Evolutionary conservation across 2,888 invertebrate species (phyloP).

Genomic region (Eupithecia pulchellata): DNA sequence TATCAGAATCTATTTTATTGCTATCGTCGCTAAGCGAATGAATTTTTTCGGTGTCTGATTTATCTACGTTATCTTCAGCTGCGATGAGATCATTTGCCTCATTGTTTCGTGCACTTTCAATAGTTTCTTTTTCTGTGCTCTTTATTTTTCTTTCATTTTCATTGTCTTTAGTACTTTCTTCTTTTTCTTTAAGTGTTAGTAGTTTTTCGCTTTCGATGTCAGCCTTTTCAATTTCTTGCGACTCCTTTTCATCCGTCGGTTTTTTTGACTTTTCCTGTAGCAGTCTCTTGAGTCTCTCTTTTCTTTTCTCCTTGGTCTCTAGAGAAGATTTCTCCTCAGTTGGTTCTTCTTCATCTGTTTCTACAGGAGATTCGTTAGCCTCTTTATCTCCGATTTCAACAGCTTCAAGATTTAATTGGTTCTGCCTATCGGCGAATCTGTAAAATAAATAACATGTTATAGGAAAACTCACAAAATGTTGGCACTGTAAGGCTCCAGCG

Average conservation of each 20-base stretch:
- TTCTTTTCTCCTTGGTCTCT: constrained; percentile 68
- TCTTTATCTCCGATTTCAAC: constrained; percentile 78
- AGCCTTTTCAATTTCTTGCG: constrained; percentile 42
- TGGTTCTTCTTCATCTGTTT: constrained; percentile 72
- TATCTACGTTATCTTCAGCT: constrained; percentile 13
- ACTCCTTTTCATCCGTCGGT: constrained; percentile 43
- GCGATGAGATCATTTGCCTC: constrained; percentile 11
- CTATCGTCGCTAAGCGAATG: constrained; percentile 60
- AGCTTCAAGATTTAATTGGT: constrained; percentile 71
- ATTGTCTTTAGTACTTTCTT: constrained; percentile 20
- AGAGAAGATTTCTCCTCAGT: constrained; percentile 57
- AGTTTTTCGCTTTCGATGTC: not conserved
- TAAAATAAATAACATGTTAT: constrained; percentile 39
- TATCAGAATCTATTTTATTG: constrained; percentile 64
- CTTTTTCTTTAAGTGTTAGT: constrained; percentile 12
- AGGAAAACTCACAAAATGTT: not conserved
- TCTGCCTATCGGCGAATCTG: constrained; percentile 77
- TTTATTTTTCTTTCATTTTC: constrained; percentile 31
- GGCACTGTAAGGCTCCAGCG: not conserved
- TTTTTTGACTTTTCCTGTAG: constrained; percentile 67
- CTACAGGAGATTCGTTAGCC: constrained; percentile 75
- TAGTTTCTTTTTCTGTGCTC: constrained; percentile 11
- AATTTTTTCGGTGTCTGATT: constrained; percentile 45
- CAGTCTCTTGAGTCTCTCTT: constrained; percentile 67
- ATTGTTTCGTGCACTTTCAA: not conserved